Base-by-base conservation (phyloP, 1,140 invertebrate genomes). In the Anagrus nilaparvatae region DNA sequence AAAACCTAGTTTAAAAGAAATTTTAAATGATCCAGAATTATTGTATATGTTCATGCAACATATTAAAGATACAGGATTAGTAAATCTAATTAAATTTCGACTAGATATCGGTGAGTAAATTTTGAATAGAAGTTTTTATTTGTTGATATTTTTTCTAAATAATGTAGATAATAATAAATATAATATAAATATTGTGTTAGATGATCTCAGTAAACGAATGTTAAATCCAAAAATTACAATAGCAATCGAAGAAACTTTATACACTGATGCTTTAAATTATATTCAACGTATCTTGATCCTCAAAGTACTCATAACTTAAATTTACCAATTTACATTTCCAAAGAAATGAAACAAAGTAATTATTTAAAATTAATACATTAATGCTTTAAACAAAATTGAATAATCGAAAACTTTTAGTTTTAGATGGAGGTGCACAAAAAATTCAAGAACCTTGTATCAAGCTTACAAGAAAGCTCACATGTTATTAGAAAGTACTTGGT, bases 11-110 rank as follows among this genome's bases (percentile, higher is more conserved):
- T 62, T 85, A 46, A 75, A 75, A 48, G 75, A 75, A 46, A 74
- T 86, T 33, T 68, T 89, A 30, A 78, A 78, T 48, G 73, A 80
- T 49, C 77, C 80, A 34, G 69, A 77, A 14, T 64, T 84, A 30
- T 67, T 89, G 13, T 89, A 84, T 59, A 73, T 82, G 8, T 87
- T 91, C 61, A 84, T 88, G 79, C 84, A 87, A 60, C 87, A 85
- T 61, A 69, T 90, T 42, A 90, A 89, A 66, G 76, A 76, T 47
- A 77, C 82, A 52, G 77, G 78, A 30, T 76, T 81, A 46, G 77
- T 89, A 23, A 81, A 87, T 65, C 69, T 88, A 23, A 61, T 92
- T 40, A 84, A 89, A 65, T 90, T 91, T 59, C 88, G 83, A 60
- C 72, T 88, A 43, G 81, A 87, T 63, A 84, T 88, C 58, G 86